Evolutionary conservation across 2,797 vertebrate genomes (phyloP).

Genomic region (Enteromius paludinosus): DNA sequence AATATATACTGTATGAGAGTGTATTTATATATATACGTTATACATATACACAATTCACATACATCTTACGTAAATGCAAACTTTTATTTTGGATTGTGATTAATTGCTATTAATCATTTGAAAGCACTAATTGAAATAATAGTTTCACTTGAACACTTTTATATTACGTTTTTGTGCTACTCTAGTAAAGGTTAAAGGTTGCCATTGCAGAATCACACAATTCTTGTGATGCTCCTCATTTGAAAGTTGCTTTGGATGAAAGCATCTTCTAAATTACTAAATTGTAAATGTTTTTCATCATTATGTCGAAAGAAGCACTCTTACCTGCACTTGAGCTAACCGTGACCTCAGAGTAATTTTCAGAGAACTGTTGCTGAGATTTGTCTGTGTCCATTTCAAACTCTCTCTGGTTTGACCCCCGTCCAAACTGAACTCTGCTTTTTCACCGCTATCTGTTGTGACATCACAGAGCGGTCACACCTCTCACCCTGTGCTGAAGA

Average conservation of each 20-base stretch:
- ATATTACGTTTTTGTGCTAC: not conserved
- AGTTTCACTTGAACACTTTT: not conserved
- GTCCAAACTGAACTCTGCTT: conserved; percentile 46
- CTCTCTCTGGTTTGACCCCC: conserved; percentile 62
- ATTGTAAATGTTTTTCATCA: not conserved
- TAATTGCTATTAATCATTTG: no score
- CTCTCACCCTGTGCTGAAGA: conserved; percentile 33
- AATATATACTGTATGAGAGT: no score
- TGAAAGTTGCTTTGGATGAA: not conserved
- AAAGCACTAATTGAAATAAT: no score
- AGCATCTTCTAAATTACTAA: not conserved
- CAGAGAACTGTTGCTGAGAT: conserved; percentile 68
- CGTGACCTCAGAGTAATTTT: conserved; percentile 74
- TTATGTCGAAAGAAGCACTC: conserved; percentile 43
- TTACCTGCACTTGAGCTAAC: conserved; percentile 82
- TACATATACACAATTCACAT: no score
- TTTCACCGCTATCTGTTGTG: conserved; percentile 55
- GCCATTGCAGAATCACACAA: not conserved
- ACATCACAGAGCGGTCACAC: conserved; percentile 62
- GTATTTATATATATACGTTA: no score
- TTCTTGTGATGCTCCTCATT: not conserved
- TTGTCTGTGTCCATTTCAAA: conserved; percentile 61
- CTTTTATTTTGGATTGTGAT: no score
- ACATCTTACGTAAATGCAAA: no score
- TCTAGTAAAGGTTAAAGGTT: not conserved